Conservation (phyloP, 2,113 vertebrate genomes). For the Manacus vitellinus region DNA sequence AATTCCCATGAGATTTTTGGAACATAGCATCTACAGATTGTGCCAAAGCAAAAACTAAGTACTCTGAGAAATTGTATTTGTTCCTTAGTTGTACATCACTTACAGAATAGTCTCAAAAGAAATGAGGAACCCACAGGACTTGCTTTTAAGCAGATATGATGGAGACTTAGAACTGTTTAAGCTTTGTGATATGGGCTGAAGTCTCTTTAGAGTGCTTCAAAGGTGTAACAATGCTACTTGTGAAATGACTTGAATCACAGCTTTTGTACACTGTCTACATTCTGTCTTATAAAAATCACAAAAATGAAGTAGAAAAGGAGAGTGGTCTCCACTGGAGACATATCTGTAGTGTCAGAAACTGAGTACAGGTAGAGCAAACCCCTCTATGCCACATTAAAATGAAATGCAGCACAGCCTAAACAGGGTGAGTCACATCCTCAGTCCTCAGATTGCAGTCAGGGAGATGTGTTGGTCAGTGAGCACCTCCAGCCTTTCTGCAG, state of each 20-base stretch:
- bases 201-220: neutral
- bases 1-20: slow-evolving; percentile 18
- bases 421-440: neutral
- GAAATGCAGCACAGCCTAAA: neutral
- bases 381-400: neutral
- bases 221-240: neutral
- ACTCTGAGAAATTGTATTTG: slow-evolving; percentile 39
- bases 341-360: neutral
- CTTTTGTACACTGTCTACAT: neutral
- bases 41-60: slow-evolving; percentile 40
- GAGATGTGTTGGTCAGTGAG: neutral
- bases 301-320: neutral
- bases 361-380: neutral
- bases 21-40: neutral
- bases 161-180: neutral
- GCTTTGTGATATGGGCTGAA: neutral
- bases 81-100: neutral
- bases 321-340: neutral
- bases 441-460: neutral
- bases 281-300: neutral
- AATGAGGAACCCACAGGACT: slow-evolving; percentile 8
- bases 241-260: neutral
- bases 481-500: neutral
- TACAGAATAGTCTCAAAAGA: slow-evolving; percentile 14
- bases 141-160: neutral